A percentile compares a stretch with the other conserved stretches of the same genome.
phyloP scores from a whole-genome alignment of 2,888 invertebrate genomes.

The Raillietiella orientalis region DNA sequence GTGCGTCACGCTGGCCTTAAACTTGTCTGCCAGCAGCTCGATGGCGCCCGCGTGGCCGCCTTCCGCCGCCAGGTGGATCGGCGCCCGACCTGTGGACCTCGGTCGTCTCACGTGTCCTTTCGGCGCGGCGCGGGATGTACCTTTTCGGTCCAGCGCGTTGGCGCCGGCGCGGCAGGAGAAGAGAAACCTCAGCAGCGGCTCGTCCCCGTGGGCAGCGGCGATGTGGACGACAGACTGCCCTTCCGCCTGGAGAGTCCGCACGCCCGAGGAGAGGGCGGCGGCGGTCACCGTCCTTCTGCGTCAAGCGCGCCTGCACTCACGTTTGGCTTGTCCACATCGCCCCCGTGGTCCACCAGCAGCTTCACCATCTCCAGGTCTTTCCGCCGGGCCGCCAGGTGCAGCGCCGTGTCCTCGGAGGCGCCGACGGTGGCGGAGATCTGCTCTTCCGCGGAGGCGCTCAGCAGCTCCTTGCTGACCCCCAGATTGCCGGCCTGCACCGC shows the following conservation, averaged over 20 bases:
- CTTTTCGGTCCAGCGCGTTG: slow-evolving; percentile 71
- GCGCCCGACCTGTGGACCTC: slow-evolving; percentile 41
- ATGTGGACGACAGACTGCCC: slow-evolving; percentile 86
- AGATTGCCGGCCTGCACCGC: slow-evolving; percentile 86
- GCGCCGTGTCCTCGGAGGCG: slow-evolving; percentile 54
- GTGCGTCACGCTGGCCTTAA: slow-evolving; percentile 83
- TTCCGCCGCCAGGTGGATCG: slow-evolving; percentile 90
- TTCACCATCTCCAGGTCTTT: slow-evolving; percentile 75
- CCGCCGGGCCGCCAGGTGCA: slow-evolving; percentile 75
- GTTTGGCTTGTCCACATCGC: slow-evolving; percentile 66
- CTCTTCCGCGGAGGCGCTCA: slow-evolving; percentile 55
- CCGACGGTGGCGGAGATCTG: slow-evolving; percentile 30
- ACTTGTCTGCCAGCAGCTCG: slow-evolving; percentile 83
- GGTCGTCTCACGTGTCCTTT: not conserved
- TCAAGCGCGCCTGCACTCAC: no score
- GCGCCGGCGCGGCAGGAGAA: slow-evolving; percentile 81
- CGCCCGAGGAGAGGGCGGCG: no score
- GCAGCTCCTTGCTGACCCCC: slow-evolving; percentile 70
- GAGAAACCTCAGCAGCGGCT: slow-evolving; percentile 72
- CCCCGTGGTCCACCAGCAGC: slow-evolving; percentile 69
- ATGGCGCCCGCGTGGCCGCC: slow-evolving; percentile 84
- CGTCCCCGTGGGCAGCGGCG: slow-evolving; percentile 82
- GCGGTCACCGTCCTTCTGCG: no score
- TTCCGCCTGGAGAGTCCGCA: no score
- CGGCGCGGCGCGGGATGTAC: slow-evolving; percentile 13